A percentile compares a stretch with the other conserved stretches of the same genome.
phyloP scores from a whole-genome alignment of 2,797 vertebrate species.

The Hozukius guyotensis region DNA sequence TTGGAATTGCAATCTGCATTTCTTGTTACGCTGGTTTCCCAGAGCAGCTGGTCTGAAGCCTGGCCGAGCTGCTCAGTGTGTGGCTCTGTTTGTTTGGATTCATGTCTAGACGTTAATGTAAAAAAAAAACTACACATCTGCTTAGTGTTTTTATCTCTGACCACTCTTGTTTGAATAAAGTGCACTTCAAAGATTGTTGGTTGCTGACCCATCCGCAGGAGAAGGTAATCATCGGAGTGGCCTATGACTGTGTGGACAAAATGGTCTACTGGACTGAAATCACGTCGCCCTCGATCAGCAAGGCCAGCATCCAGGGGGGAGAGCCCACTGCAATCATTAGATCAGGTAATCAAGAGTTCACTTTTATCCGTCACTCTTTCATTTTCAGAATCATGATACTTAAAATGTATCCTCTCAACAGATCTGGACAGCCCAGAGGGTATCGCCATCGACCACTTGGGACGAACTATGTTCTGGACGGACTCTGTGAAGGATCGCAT shows the following conservation, averaged over 20 bases:
- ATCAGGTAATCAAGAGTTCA: slow-evolving; percentile 82
- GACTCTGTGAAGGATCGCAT: slow-evolving; percentile 91
- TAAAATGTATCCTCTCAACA: slow-evolving; percentile 52
- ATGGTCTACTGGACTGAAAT: slow-evolving; percentile 97
- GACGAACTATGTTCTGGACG: slow-evolving; percentile 93
- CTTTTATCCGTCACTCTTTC: neutral
- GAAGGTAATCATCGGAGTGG: slow-evolving; percentile 91
- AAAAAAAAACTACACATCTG: slow-evolving; percentile 54
- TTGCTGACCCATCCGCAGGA: slow-evolving; percentile 78
- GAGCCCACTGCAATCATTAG: slow-evolving; percentile 85
- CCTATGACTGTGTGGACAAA: slow-evolving; percentile 92
- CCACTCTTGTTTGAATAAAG: slow-evolving; percentile 30
- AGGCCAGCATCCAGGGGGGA: slow-evolving; percentile 88
- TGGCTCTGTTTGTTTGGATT: slow-evolving; percentile 57
- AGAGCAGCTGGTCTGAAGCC: slow-evolving; percentile 61
- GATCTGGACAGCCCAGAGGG: slow-evolving; percentile 93
- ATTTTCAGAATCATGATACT: neutral
- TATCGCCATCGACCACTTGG: slow-evolving; percentile 89
- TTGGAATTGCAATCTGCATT: slow-evolving; percentile 56
- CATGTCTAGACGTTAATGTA: slow-evolving; percentile 56
- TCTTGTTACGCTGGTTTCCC: slow-evolving; percentile 53
- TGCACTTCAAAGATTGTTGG: slow-evolving; percentile 44
- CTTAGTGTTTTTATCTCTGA: slow-evolving; percentile 13
- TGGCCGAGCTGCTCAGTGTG: slow-evolving; percentile 23
- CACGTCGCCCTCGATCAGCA: slow-evolving; percentile 91